Evolutionary conservation across 2,888 invertebrate genomes (phyloP), one percentile per base, ranked within the genome.

Genomic region (Hanleya hanleyi): DNA sequence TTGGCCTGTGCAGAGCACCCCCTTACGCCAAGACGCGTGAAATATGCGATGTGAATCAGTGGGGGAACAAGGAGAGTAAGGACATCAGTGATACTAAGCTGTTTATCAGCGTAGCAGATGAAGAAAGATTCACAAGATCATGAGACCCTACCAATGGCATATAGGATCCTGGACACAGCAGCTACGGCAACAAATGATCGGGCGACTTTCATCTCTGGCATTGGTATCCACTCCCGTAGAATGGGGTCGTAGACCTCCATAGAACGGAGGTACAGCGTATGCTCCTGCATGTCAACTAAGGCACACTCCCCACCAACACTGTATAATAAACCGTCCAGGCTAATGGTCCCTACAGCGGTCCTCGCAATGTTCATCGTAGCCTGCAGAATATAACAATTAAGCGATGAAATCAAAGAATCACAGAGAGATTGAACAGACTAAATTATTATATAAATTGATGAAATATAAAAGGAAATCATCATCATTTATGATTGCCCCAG

Each of bases 171-270:
- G 88, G 93, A 94, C 38, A 96, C 93, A 81, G 95, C 96, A 66
- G 94, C 96, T 81, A 96, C 97, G 74, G 97, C 97, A 69, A 98
- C 97, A 78, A 88, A 88, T 12, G 89, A 89, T 36, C 89, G 73
- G 0, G 87, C 86, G 36, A 85, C 82, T 70, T 86, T 85, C 86
- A 87, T 87, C 73, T 85, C 84, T 6, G 84, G 81, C 70, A 84
- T 84, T 9, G 81, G 80, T 32, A 83, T 81, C 87, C 87, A 87
- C 69, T 84, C 81, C 73, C 87, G 82, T 35, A 83, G 76, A 0
- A 86, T 83, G 0, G 88, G 88, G 69, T 88, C 87, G 65, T 86
- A 89, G 74, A 85, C 84, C 78, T 89, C 89, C 36, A 86, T 81
- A 77, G 85, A 84, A 36, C 86, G 84, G 22, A 89, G 83, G 68